Conservation (phyloP, 2,797 vertebrate genomes). For the Galagoides demidoff region DNA sequence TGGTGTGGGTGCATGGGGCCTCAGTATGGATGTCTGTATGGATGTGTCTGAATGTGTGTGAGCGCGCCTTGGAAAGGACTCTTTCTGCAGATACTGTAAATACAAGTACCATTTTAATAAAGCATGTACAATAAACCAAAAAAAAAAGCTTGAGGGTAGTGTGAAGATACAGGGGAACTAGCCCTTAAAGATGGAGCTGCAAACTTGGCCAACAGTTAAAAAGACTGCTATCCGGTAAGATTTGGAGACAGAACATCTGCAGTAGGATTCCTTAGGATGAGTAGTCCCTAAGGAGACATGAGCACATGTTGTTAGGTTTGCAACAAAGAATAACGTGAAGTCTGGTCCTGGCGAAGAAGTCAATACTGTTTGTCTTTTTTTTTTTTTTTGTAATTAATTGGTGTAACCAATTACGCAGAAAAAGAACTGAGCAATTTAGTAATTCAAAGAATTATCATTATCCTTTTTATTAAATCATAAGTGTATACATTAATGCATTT, state of each 20-base stretch:
- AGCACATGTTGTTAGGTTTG: neutral
- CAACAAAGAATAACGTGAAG: neutral
- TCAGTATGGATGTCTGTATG: conserved; percentile 81
- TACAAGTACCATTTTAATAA: conserved; percentile 97
- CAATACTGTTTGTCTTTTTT: neutral
- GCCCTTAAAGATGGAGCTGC: neutral
- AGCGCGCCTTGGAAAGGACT: conserved; percentile 86
- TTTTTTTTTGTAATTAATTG: neutral
- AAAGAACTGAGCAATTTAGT: conserved; percentile 50
- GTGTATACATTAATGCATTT: too few relatives aligned
- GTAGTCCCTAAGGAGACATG: neutral
- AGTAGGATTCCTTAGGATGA: neutral
- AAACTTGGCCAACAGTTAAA: neutral
- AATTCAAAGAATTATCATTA: conserved; percentile 49
- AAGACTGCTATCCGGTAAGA: neutral
- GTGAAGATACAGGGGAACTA: neutral
- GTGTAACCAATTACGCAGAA: conserved; percentile 1
- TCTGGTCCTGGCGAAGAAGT: neutral
- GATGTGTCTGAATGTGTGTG: conserved; percentile 88
- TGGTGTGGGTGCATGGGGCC: conserved; percentile 52
- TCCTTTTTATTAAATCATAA: neutral
- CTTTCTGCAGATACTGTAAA: conserved; percentile 95
- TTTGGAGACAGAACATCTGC: neutral
- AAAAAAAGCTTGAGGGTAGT: neutral
- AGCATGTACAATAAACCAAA: conserved; percentile 97